Evolutionary conservation across 2,113 vertebrate species (phyloP), one percentile per base, ranked within the genome.

Genomic region (Cavia aperea): DNA sequence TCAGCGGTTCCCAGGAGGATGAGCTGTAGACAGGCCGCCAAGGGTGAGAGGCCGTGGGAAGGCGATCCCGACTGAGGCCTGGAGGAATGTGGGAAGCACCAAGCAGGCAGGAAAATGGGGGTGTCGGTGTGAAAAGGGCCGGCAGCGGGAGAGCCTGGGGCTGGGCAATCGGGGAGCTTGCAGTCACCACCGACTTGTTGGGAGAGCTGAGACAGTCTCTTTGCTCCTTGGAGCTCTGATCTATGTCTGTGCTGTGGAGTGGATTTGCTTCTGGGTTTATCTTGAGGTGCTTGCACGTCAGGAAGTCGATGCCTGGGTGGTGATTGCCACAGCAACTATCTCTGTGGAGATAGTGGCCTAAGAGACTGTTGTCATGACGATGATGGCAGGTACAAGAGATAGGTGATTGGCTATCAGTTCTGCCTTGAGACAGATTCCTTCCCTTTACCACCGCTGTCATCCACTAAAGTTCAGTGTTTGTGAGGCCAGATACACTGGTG

Each of bases 21-120:
- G 87, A 85, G 78, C 93, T 95, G 94, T 81, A 91, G 96, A 92
- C 81, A 81, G 86, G 93, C 91, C 66, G 94, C 95, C 95, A 93
- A 72, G 96, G 95, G 91, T 66, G 87, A 97, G 96, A 96, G 87
- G 96, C 95, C 96, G 95, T 95, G 96, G 96, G 96, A 97, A 96
- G 96, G 94, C 93, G 77, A 88, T 88, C 94, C 91, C 83, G 93
- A 81, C 68, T 26, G 93, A 92, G 91, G 89, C 68, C 81, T 60
- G 77, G 60, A 94, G 93, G 91, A 95, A 94, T 95, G 95, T 96
- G 95, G 96, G 93, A 96, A 95, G 94, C 89, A 89, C 95, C 65
- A 58, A 77, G 89, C 92, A n/a, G 56, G 86, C 78, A 92, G 29
- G 65, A 54, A 78, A 78, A 58, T 10, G 46, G 92, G 72, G 72